Evolutionary conservation across 2,888 invertebrate genomes (phyloP).

Genomic region (Lasioglossum villosulum): DNA sequence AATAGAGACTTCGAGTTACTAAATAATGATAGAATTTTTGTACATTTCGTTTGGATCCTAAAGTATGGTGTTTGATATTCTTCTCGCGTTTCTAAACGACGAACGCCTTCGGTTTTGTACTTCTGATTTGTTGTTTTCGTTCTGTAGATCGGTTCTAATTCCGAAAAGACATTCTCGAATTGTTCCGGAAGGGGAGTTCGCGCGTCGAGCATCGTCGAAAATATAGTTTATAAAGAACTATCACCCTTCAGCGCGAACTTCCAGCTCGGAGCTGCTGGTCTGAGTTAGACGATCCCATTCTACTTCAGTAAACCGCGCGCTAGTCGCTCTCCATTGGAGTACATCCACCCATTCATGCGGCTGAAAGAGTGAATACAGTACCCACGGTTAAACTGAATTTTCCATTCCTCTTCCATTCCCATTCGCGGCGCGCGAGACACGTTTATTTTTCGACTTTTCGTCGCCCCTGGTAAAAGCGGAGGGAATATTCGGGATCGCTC

Average conservation of each 20-base stretch:
- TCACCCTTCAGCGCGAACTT: constrained; percentile 1
- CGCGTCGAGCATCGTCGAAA: neutral
- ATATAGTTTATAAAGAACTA: constrained; percentile 6
- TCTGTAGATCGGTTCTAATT: neutral
- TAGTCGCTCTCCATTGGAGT: constrained; percentile 16
- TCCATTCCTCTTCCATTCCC: constrained; percentile 11
- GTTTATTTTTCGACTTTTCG: constrained; percentile 12
- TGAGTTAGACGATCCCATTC: constrained; percentile 18
- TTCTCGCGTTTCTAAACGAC: neutral
- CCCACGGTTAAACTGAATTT: constrained; percentile 19
- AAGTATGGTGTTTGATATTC: neutral
- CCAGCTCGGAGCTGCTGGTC: constrained; percentile 10
- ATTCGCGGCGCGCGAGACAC: constrained; percentile 13
- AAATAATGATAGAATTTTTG: neutral
- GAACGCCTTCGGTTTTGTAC: neutral
- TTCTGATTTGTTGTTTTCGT: neutral
- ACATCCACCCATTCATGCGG: constrained; percentile 6
- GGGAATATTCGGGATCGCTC: neutral
- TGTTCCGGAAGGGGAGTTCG: neutral
- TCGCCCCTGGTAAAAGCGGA: neutral
- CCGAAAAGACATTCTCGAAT: neutral
- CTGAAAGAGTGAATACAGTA: constrained; percentile 11
- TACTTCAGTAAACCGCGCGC: constrained; percentile 17
- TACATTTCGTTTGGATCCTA: neutral
- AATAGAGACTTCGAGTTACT: too few relatives aligned